Conservation (phyloP, 2,888 invertebrate species). For the Macrosoma leucophasiata region DNA sequence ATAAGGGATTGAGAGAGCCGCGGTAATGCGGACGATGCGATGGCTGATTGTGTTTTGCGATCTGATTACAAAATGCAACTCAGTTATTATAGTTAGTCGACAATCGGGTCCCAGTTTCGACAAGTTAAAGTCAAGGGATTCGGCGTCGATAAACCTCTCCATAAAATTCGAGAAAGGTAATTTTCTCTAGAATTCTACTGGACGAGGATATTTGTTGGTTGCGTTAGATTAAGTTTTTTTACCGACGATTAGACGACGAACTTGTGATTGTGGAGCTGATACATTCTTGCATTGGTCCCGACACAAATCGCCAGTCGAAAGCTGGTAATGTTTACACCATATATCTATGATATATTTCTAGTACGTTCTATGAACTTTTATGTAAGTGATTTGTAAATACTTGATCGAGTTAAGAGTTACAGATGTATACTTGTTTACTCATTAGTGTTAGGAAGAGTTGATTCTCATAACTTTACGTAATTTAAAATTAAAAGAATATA, state of each 20-base stretch:
- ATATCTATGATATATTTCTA: conserved; percentile 98
- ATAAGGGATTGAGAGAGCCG: conserved; percentile 48
- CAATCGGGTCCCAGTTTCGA: conserved; percentile 36
- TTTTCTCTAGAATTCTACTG: conserved; percentile 69
- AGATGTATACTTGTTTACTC: no score
- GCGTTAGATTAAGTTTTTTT: conserved; percentile 58
- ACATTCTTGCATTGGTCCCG: conserved; percentile 30
- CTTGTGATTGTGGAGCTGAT: conserved; percentile 24
- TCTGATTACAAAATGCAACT: conserved; percentile 43
- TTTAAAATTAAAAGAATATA: no score
- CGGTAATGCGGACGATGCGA: conserved; percentile 66
- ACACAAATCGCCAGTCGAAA: conserved; percentile 51
- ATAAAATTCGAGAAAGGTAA: conserved; percentile 74
- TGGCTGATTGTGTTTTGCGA: conserved; percentile 55
- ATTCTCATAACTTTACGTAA: no score
- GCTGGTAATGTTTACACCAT: conserved; percentile 92
- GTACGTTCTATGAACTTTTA: conserved; percentile 97
- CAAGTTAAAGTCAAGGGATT: conserved; percentile 34
- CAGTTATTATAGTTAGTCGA: conserved; percentile 44
- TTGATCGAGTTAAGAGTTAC: no score
- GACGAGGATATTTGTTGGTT: conserved; percentile 56
- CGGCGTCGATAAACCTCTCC: conserved; percentile 58
- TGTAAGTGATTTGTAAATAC: conserved; percentile 59
- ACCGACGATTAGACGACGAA: conserved; percentile 54
- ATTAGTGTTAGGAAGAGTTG: no score